Base-by-base conservation (phyloP, 2,113 vertebrate genomes). In the Coturnix japonica region DNA sequence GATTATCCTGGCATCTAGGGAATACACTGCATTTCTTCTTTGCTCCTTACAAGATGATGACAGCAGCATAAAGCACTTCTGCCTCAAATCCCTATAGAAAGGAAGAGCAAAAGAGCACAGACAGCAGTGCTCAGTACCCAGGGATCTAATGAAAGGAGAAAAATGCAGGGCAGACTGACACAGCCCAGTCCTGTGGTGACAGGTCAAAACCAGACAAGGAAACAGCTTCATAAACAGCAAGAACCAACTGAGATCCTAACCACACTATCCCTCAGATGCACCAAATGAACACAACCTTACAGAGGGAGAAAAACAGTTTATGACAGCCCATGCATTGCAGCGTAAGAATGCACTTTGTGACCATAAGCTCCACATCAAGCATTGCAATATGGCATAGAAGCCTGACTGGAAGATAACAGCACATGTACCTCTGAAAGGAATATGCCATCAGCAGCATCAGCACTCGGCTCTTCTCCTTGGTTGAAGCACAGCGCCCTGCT, bases 1-100 rank as follows among this genome's bases (percentile, higher is more conserved):
- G 0, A 94, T 95, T 95, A 86, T 88, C 88, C 73, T 75, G 59
- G 88, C 73, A 94, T 72, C 85, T 78, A 83, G 88, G 88, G 93
- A 95, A 90, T 88, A 72, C 43, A 30, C 6, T 3, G 3, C 57
- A 72, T 89, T 87, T 93, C 23, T 95, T 75, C 65, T 61, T 90
- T 88, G 69, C 65, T 83, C 46, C 69, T 90, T 84, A 75, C 61
- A 86, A 91, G 80, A 85, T 57, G 65, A 71, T 6, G 16, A 93
- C 8, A 59, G 72, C 57, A 69, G 75, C 53, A 60, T 35, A 85
- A 75, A 85, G 76, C 76, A 53, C 35, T 91, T 71, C 76, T 91
- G 85, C n/a, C 73, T 65, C 85, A 74, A 90, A 93, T 69, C 90
- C 79, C 76, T 37, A 44, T 23, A 75, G 77, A 79, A 90, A 72